Conservation (phyloP, 2,888 invertebrate genomes). For the Hydrotaea cyrtoneurina region DNA sequence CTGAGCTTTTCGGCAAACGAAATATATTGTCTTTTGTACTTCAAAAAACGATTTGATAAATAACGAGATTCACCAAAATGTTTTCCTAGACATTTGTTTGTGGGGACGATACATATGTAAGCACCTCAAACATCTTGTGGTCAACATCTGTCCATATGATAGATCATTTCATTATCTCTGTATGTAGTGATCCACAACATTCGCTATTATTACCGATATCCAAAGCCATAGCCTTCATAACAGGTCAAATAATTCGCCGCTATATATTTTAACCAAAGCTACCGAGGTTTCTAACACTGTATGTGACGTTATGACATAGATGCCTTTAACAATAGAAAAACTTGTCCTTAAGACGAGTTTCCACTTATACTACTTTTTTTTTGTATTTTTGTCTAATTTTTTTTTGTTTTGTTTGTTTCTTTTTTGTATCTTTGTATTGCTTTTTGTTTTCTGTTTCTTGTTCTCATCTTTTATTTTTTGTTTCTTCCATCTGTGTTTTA, state of each 20-base stretch:
- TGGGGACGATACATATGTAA: too few relatives aligned
- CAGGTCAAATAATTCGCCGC: neutral
- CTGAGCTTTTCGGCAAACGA: neutral
- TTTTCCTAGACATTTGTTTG: too few relatives aligned
- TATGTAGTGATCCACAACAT: too few relatives aligned
- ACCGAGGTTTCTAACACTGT: neutral
- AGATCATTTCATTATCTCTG: too few relatives aligned
- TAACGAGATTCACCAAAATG: too few relatives aligned
- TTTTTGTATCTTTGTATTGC: conserved; percentile 39
- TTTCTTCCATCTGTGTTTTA: neutral
- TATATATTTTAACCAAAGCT: neutral
- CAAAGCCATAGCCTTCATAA: too few relatives aligned
- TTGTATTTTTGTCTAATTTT: conserved; percentile 21
- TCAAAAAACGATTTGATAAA: too few relatives aligned
- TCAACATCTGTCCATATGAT: too few relatives aligned
- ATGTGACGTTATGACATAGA: neutral
- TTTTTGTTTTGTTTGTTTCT: neutral
- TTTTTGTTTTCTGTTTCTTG: conserved; percentile 36
- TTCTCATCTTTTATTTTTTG: conserved; percentile 3
- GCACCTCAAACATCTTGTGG: too few relatives aligned
- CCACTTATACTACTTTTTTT: conserved; percentile 21
- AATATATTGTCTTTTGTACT: too few relatives aligned
- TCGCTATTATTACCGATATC: too few relatives aligned
- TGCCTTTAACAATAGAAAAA: conserved; percentile 38
- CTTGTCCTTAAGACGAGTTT: conserved; percentile 14